These are phyloP conservation scores for Agrochola litura DNA, from an alignment of 2,888 invertebrate species.

Conservation along the genomic window DNA sequence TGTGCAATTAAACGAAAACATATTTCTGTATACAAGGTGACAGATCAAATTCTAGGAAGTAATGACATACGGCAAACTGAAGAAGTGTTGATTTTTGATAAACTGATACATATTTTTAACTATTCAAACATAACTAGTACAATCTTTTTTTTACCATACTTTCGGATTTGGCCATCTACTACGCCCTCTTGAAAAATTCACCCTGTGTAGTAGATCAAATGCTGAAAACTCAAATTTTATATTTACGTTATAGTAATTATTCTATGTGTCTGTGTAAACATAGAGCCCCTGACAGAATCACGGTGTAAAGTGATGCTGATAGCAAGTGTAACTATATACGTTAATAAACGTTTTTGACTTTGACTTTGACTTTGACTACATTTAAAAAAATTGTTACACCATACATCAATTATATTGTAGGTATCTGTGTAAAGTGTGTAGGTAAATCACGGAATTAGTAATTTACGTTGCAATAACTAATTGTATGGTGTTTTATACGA, in stretches of 20 bases:
- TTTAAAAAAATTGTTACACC: not conserved
- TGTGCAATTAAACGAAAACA: not conserved
- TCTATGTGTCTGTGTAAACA: not conserved
- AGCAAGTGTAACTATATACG: not conserved
- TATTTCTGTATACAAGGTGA: not conserved
- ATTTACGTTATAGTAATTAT: not conserved
- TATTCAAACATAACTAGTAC: not conserved
- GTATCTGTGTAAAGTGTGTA: not conserved
- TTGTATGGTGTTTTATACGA: not conserved
- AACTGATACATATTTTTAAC: not conserved
- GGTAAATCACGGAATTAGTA: not conserved
- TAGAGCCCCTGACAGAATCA: not conserved
- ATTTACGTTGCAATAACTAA: not conserved
- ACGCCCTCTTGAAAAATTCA: not conserved
- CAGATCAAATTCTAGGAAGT: not conserved
- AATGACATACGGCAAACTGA: not conserved
- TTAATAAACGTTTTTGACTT: too few species aligned
- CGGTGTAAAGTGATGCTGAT: not conserved
- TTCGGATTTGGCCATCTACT: not conserved
- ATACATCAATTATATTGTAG: not conserved
- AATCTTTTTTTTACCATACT: not conserved
- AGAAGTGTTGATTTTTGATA: not conserved
- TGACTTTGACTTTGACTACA: too few species aligned
- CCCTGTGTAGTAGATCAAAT: not conserved
- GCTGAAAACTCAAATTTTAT: not conserved